Evolutionary conservation across 2,797 vertebrate genomes (phyloP), one percentile per base, ranked within the genome.

Genomic region (Cossypha dichroa): DNA sequence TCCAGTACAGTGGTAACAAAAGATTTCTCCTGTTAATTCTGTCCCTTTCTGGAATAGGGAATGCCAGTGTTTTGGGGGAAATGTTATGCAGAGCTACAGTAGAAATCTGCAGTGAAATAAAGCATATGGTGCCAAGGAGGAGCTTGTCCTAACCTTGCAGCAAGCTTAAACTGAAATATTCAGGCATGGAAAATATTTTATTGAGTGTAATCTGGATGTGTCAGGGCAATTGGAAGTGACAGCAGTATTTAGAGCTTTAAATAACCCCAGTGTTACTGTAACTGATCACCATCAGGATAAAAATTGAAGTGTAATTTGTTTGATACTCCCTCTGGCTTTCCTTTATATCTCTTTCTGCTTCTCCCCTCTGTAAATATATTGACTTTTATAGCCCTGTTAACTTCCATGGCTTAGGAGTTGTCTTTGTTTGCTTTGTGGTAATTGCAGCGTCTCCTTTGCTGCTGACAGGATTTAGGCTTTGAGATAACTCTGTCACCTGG

Each of bases 281-380:
- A 80, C 49, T 91, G 86, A 93, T 89, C 91, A 45, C 63, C 33
- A 85, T 89, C 72, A 77, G 60, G 72, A 49, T 76, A 74, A 82
- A 87, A 85, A 92, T 36, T 43, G 72, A 73, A 68, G 36, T 41
- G 60, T 93, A 92, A 91, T 93, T 93, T 93, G 64, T 85, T 82
- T 70, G 38, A 17, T 92, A 15, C 49, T 93, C 64, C 72, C 86
- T 83, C 89, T 77, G 78, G 70, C 60, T 93, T 87, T 80, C 33
- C 38, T 91, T 94, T 91, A 9, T 66, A 23, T 79, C 70, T 82
- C 60, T 70, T 29, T 60, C 77, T 77, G 48, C n/a, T 77, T 90
- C 64, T 85, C 79, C 38, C 36, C 28, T 94, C 85, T 91, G 89
- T 94, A 97, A 94, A 96, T 93, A 92, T n/a, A 48, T 72, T 80